These are phyloP conservation scores for Cyrtodaria siliqua DNA, from an alignment of 2,888 invertebrate genomes.

Conservation along the genomic window DNA sequence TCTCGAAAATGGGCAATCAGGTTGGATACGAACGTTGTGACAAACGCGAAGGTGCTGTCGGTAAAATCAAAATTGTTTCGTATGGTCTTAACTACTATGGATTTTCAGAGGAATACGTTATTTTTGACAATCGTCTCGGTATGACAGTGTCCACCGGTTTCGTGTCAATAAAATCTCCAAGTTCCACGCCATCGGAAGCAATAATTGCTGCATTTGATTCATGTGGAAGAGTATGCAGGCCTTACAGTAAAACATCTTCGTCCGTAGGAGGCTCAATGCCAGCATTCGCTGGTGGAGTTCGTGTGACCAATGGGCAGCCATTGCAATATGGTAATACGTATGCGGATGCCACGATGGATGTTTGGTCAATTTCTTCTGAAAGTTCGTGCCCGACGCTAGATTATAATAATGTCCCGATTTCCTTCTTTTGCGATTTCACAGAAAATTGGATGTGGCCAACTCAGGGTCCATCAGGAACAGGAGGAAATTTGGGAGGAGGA, in stretches of 20 bases:
- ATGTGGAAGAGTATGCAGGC: slow-evolving; percentile 51
- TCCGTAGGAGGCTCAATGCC: background rate
- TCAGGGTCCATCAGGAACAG: background rate
- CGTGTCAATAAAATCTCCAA: slow-evolving; percentile 35
- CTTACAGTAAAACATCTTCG: slow-evolving; percentile 15
- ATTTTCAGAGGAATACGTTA: slow-evolving; percentile 33
- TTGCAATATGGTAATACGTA: slow-evolving; percentile 38
- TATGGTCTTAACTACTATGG: slow-evolving; percentile 51
- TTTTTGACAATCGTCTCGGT: slow-evolving; percentile 51
- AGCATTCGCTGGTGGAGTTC: slow-evolving; percentile 38
- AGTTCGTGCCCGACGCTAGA: slow-evolving; percentile 27
- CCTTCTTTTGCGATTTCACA: slow-evolving; percentile 55
- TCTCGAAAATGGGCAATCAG: slow-evolving; percentile 13
- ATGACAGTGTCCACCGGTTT: slow-evolving; percentile 29
- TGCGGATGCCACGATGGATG: slow-evolving; percentile 33
- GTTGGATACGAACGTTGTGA: slow-evolving; percentile 24
- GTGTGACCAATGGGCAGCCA: slow-evolving; percentile 23
- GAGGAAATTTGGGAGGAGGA: background rate
- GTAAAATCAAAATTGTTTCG: slow-evolving; percentile 46
- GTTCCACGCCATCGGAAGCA: slow-evolving; percentile 16
- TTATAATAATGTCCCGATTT: slow-evolving; percentile 20
- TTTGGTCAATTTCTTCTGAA: slow-evolving; percentile 26
- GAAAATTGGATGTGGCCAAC: slow-evolving; percentile 45
- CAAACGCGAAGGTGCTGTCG: slow-evolving; percentile 21
- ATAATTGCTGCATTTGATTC: slow-evolving; percentile 52